Base-by-base conservation (phyloP, 1,140 invertebrate species). In the Drosophila pallidifrons region DNA sequence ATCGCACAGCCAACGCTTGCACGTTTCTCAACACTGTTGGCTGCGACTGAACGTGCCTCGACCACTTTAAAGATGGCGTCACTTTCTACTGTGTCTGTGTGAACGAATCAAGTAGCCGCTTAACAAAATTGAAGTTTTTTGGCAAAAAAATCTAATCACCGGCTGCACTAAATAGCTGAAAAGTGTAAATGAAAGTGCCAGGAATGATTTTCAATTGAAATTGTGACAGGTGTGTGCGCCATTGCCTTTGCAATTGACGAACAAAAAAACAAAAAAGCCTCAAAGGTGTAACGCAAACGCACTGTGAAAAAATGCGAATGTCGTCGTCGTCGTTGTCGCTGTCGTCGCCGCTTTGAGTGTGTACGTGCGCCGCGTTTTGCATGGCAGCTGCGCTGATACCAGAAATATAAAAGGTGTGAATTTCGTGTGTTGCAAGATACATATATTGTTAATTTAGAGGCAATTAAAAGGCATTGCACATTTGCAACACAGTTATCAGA, bases 11-110 rank as follows among this genome's bases (percentile, higher is more conserved):
- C 10, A 20, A 41, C 10, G 32, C 13, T 20, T 0, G 3, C 8
- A 6, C 20, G 28, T 43, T 81, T 49, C 4, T 1, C 80, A 82
- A 81, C 80, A 82, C 80, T 82, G 5, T 0, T 16, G 11, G 6
- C 7, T 10, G 35, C 35, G 63, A 46, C 74, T 77, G 74, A 77
- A 79, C 77, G 68, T 79, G 59, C 32, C 46, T 43, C 49, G 67
- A 64, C 68, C 76, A 38, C 74, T 74, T 82, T 85, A 87, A 89
- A 89, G 75, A 89, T 86, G 82, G 82, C 82, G 82, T 86, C 82
- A 86, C 82, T 85, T 76, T 86, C 77, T 78, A 77, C 82, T 66
- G 77, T 85, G 75, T 80, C 81, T 72, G 76, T 87, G 75, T 81
- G 75, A 88, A 89, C 77, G 66, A 85, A 63, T 65, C 64, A 75